These are phyloP conservation scores for Drosophila nigricruria DNA, from an alignment of 2,888 invertebrate genomes.

Conservation along the genomic window DNA sequence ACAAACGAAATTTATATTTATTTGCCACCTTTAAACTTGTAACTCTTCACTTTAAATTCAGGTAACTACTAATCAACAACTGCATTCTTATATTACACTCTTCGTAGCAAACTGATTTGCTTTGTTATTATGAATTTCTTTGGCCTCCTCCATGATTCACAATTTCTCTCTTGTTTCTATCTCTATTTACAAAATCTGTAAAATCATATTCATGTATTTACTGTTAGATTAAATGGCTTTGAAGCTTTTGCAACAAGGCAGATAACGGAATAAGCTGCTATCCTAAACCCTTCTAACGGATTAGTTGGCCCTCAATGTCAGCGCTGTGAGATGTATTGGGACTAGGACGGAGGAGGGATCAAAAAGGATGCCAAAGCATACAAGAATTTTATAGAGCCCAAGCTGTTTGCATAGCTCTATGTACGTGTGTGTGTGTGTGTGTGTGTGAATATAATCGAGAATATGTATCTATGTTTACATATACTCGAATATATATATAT, in stretches of 20 bases:
- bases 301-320: constrained; percentile 44
- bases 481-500: constrained; percentile 1
- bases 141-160: neutral
- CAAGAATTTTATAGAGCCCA: constrained; percentile 53
- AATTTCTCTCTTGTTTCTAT: neutral
- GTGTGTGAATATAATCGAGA: constrained; percentile 22
- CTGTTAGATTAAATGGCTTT: constrained; percentile 32
- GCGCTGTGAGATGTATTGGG: constrained; percentile 33
- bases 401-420: constrained; percentile 45
- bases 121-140: neutral
- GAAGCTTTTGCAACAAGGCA: constrained; percentile 37
- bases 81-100: neutral
- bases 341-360: constrained; percentile 60
- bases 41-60: neutral
- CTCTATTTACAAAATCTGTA: neutral
- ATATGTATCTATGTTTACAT: constrained; percentile 12
- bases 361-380: constrained; percentile 60
- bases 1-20: too few relatives aligned
- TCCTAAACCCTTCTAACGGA: constrained; percentile 44
- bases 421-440: constrained; percentile 21
- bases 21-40: too few relatives aligned
- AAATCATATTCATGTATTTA: constrained; percentile 25
- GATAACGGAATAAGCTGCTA: constrained; percentile 28
- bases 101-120: neutral
- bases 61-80: neutral